Evolutionary conservation across 2,888 invertebrate species (phyloP), one percentile per base, ranked within the genome.

Genomic region (Oegoconia quadripuncta): DNA sequence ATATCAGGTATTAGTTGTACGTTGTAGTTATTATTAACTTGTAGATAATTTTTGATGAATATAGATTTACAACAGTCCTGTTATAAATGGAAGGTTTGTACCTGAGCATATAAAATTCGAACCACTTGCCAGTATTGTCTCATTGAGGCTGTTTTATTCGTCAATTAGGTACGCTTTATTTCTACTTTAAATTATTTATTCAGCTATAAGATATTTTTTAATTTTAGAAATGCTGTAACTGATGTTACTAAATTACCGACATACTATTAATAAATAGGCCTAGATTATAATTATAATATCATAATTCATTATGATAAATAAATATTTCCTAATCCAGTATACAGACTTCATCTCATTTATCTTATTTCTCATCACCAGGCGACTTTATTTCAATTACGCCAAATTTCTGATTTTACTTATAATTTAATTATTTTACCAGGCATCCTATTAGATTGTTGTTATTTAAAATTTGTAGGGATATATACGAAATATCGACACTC

Each of bases 1-100:
- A 70, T 77, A 79, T 76, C 73, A 69, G 63, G 65, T 72, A 72
- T 76, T 75, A 78, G 68, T 75, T 81, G 64, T 76, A 74, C 66
- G 59, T 66, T 68, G 47, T 65, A 70, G 62, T 56, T 57, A 64
- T 50, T 64, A 62, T 58, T 51, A 63, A 52, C 46, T 49, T 75
- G 75, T 77, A 75, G 72, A 75, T 74, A 74, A 55, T 71, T 68
- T 67, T 63, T 52, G 57, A 51, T 55, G 55, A 54, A 47, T 55
- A 52, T 44, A 50, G n/a, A 50, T 45, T 52, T 62, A 50, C 56
- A 55, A 50, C 35, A 58, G 57, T 48, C 50, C 47, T 58, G 52
- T 54, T 54, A 59, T 11, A 15, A 9, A 58, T 54, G 52, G 55
- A 71, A 60, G 71, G 69, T 65, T 60, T 63, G 75, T 75, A 76